Base-by-base conservation (phyloP, 2,888 invertebrate genomes). In the Synanthedon andrenaeformis region DNA sequence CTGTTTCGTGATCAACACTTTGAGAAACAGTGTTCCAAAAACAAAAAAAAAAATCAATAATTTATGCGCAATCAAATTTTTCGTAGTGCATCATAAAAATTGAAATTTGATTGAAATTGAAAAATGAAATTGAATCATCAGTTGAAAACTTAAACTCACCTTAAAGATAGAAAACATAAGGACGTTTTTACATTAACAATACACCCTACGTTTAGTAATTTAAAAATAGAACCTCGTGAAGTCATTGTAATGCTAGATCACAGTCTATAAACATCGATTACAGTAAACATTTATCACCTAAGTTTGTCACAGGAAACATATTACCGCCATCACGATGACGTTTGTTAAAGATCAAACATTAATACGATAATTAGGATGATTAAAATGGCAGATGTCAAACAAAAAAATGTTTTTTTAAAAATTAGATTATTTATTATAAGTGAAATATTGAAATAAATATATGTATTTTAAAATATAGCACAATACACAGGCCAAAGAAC, bases 171-270 rank as follows among this genome's bases (percentile, higher is more conserved):
- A 8, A 13, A 45, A 45, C 45, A 45, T 35, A 35, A 35, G 13
- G 13, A 45, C 45, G 4, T 13, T 14, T 42, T 6, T 45, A 45
- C 45, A 6, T n/a, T 45, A 45, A 13, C n/a, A 45, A 45, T 45
- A 45, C 45, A 8, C 10, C 45, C 45, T 45, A 45, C 45, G 14
- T 45, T 13, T 45, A 14, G 5, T 45, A 66, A 64, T 78, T 82
- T 82, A 79, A 82, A 81, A 81, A 82, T 83, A 86, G 83, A 81
- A 81, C 73, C 71, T 81, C 79, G 79, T 75, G 80, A 84, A 86
- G 79, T 35, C 35, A 35, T 35, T 35, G 35, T 85, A 79, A 82
- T 72, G 72, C 86, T 86, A 86, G 79, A 86, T 86, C 86, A 86
- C 86, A 86, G 86, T 82, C 85, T 86, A 83, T 85, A 81, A 82